Evolutionary conservation across 2,113 vertebrate species (phyloP).

Genomic region (Otolemur garnettii): DNA sequence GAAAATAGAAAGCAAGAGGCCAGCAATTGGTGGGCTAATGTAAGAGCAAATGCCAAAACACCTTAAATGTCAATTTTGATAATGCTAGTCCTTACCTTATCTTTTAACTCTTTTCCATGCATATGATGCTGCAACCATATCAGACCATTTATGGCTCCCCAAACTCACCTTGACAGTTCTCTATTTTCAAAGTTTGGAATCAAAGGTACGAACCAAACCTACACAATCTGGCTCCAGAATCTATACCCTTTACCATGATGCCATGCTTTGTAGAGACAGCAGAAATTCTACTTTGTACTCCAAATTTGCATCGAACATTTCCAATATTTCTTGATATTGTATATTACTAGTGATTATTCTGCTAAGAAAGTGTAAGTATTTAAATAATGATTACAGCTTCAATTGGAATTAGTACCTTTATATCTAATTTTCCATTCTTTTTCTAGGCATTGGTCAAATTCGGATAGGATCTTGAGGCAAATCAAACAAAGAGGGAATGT

Average conservation of each 20-base stretch:
- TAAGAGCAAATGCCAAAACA: accelerated
- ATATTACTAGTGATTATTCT: neutral
- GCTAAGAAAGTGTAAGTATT: neutral
- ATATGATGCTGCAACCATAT: neutral
- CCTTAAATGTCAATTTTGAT: neutral
- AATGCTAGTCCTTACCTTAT: neutral
- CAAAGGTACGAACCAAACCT: neutral
- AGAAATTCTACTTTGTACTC: neutral
- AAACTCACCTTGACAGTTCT: neutral
- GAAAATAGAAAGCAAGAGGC: neutral
- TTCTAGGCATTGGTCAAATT: neutral
- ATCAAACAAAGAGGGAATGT: neutral
- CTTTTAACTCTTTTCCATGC: neutral
- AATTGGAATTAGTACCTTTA: neutral
- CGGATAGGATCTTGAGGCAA: neutral
- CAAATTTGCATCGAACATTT: neutral
- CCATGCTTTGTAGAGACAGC: neutral
- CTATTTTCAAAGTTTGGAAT: neutral
- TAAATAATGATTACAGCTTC: neutral
- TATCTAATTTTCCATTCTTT: neutral
- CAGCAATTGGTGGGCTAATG: neutral
- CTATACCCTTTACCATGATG: neutral
- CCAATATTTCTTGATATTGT: neutral
- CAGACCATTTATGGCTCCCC: neutral
- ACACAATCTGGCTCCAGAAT: neutral